Evolutionary conservation across 2,113 vertebrate species (phyloP).

Genomic region (Ceyx margarethae): DNA sequence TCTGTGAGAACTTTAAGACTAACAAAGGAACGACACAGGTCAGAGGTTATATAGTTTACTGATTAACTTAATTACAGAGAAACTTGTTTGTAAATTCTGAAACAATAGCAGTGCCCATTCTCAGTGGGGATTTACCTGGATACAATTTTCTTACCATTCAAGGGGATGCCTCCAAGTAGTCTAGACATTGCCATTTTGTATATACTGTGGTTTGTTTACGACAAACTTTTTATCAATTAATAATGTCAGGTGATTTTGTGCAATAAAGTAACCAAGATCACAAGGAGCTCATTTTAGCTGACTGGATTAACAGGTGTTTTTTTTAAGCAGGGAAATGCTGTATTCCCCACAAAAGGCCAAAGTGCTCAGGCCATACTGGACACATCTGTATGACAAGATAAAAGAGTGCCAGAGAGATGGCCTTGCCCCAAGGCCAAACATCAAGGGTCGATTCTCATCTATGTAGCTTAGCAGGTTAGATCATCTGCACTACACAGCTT

Average conservation of each 20-base stretch:
- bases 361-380: background rate
- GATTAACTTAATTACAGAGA: conserved; percentile 85
- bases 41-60: conserved; percentile 92
- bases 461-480: too few species aligned
- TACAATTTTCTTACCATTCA: background rate
- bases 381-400: background rate
- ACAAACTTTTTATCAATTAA: background rate
- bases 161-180: background rate
- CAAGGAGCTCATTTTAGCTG: background rate
- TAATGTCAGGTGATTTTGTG: background rate
- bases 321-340: background rate
- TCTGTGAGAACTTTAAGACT: conserved; percentile 65
- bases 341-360: background rate
- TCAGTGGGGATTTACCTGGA: background rate
- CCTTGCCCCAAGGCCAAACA: background rate
- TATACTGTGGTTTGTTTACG: background rate
- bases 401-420: background rate
- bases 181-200: background rate
- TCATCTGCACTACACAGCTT: accelerated
- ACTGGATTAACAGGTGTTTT: background rate
- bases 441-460: background rate
- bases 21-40: conserved; percentile 78
- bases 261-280: background rate
- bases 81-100: conserved; percentile 70
- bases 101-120: conserved; percentile 49